Percentiles rank a stretch among this genome's conserved stretches.
These are phyloP conservation scores for Nephila pilipes DNA, from an alignment of 1,140 invertebrate genomes.

Conservation along the genomic window DNA sequence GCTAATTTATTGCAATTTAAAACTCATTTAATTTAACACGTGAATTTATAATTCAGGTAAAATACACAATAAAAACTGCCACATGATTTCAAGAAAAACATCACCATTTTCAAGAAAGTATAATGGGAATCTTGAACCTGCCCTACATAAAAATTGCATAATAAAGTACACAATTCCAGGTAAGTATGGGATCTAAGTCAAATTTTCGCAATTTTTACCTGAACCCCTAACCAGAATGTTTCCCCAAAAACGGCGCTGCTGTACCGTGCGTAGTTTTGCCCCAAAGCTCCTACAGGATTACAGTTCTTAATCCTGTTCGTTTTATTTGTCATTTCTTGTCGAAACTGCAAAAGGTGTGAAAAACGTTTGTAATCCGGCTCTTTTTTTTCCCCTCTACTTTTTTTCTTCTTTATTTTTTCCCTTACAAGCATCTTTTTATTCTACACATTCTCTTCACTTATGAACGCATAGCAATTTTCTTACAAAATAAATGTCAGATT, in stretches of 20 bases:
- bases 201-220: not conserved
- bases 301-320: slow-evolving; percentile 52
- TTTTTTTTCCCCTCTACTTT: not conserved
- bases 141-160: not conserved
- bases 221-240: slow-evolving; percentile 13
- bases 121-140: too few relatives aligned
- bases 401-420: not conserved
- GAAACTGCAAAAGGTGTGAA: slow-evolving; percentile 32
- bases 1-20: too few relatives aligned
- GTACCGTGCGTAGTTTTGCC: not conserved
- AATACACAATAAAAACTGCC: too few relatives aligned
- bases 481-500: slow-evolving; percentile 5
- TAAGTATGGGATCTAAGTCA: not conserved
- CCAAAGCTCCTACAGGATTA: slow-evolving; percentile 48
- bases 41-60: too few relatives aligned
- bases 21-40: too few relatives aligned
- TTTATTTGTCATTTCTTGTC: slow-evolving; percentile 47
- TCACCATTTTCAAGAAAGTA: too few relatives aligned
- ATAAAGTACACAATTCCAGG: not conserved
- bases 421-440: not conserved
- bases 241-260: slow-evolving; percentile 66
- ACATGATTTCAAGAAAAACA: too few relatives aligned
- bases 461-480: not conserved
- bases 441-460: not conserved
- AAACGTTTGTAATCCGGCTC: slow-evolving; percentile 47